These are phyloP conservation scores for Actinemys pallida DNA, from an alignment of 2,113 vertebrate species.

Conservation along the genomic window DNA sequence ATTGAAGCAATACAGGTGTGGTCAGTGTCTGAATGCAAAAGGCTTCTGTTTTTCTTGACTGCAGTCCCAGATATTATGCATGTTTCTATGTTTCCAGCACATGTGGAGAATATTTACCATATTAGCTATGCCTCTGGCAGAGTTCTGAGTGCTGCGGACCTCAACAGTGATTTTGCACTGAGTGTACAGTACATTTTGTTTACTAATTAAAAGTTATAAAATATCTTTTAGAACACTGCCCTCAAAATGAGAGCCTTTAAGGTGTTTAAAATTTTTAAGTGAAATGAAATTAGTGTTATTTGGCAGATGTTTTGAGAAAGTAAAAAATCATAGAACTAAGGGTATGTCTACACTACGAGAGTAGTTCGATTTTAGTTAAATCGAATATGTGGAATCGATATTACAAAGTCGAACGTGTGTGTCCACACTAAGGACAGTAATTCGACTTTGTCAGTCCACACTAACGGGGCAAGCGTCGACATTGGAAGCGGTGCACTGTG, in stretches of 20 bases:
- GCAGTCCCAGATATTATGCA: not conserved
- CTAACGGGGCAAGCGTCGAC: no score
- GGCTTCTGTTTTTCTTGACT: fast-evolving
- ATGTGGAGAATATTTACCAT: fast-evolving
- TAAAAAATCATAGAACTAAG: not conserved
- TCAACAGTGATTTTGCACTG: fast-evolving
- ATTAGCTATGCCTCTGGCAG: fast-evolving
- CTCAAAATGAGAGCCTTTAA: fast-evolving
- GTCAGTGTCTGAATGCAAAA: fast-evolving
- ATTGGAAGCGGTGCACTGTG: no score
- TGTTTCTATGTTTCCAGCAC: fast-evolving
- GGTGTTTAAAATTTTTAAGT: fast-evolving
- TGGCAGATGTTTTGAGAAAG: not conserved
- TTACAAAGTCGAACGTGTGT: no score
- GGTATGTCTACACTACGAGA: no score
- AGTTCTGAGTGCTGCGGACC: not conserved
- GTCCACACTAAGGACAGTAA: no score
- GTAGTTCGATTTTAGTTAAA: no score
- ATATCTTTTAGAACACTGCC: not conserved
- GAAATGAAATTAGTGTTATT: not conserved
- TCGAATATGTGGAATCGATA: no score
- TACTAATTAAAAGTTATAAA: fast-evolving
- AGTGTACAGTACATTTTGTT: not conserved
- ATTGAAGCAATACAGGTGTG: not conserved
- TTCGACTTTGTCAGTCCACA: no score